Conservation (phyloP, 1,140 invertebrate species). For the Drosophila pseudoobscura region DNA sequence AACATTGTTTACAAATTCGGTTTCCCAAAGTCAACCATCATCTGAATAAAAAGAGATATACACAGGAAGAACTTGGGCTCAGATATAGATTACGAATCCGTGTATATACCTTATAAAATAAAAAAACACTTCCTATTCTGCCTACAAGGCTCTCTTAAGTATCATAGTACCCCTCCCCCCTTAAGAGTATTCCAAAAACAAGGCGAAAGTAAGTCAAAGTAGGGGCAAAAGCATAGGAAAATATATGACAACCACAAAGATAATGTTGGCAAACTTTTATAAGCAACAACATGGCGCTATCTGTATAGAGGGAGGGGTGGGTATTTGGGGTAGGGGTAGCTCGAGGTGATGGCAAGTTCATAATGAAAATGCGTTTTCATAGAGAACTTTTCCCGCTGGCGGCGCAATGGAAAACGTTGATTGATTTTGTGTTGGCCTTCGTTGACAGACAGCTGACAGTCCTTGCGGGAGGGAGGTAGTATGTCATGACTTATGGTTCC, state of each 20-base stretch:
- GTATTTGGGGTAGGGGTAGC: conserved; percentile 12
- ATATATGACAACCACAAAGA: conserved; percentile 53
- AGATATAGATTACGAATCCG: too few relatives aligned
- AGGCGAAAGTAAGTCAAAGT: conserved; percentile 36
- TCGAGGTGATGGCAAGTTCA: conserved; percentile 21
- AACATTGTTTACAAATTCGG: too few relatives aligned
- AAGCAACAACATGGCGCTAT: conserved; percentile 49
- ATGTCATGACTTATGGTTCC: conserved; percentile 49
- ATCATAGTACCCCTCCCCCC: too few relatives aligned
- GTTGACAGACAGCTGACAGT: conserved; percentile 64
- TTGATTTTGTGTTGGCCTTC: conserved; percentile 61
- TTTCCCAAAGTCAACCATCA: too few relatives aligned
- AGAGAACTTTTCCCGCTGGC: conserved; percentile 26
- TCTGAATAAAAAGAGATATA: background rate
- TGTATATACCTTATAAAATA: too few relatives aligned
- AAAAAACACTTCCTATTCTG: too few relatives aligned
- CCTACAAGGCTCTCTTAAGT: too few relatives aligned
- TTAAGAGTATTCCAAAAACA: conserved; percentile 22
- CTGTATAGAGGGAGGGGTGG: background rate
- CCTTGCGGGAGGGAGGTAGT: background rate
- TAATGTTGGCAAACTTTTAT: conserved; percentile 52
- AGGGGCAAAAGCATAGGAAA: conserved; percentile 18
- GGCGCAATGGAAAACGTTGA: conserved; percentile 56
- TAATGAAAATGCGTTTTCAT: conserved; percentile 71
- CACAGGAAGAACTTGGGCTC: background rate